Percentiles rank a stretch among this genome's conserved stretches.
These are phyloP conservation scores for Toxostoma redivivum DNA, from an alignment of 2,113 vertebrate species.

Conservation along the genomic window DNA sequence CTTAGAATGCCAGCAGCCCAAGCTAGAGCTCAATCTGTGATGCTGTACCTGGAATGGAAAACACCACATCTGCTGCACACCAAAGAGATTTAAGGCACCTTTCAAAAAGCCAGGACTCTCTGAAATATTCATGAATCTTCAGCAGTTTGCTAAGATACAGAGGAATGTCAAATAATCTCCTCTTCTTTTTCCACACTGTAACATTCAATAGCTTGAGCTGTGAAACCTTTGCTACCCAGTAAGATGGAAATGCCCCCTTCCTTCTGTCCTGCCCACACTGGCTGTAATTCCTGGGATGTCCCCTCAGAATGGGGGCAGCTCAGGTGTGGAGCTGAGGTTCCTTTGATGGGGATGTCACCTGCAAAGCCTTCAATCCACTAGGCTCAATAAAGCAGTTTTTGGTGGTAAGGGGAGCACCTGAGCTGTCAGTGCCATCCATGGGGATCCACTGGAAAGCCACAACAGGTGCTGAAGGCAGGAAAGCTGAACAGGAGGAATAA, in stretches of 20 bases:
- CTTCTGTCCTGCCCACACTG: neutral
- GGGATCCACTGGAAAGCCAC: neutral
- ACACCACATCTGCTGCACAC: neutral
- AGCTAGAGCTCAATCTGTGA: neutral
- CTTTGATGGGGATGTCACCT: neutral
- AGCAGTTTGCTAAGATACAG: neutral
- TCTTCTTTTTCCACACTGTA: neutral
- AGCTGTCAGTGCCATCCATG: rapidly evolving
- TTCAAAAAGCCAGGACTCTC: neutral
- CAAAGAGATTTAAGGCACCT: neutral
- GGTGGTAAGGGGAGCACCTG: neutral
- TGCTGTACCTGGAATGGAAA: neutral
- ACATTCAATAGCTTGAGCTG: neutral
- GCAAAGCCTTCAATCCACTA: neutral
- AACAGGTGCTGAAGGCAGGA: neutral
- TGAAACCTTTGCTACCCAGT: neutral
- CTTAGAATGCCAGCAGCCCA: neutral
- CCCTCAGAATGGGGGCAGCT: neutral
- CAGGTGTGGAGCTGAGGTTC: neutral
- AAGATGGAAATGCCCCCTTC: neutral
- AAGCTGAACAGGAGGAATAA: neutral
- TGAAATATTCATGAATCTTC: neutral
- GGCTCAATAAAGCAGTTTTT: neutral
- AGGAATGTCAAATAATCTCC: neutral
- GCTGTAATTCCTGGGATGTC: neutral